A percentile compares a stretch with the other conserved stretches of the same genome.
phyloP scores from a whole-genome alignment of 2,113 vertebrate genomes.

The Crotalus horridus region DNA sequence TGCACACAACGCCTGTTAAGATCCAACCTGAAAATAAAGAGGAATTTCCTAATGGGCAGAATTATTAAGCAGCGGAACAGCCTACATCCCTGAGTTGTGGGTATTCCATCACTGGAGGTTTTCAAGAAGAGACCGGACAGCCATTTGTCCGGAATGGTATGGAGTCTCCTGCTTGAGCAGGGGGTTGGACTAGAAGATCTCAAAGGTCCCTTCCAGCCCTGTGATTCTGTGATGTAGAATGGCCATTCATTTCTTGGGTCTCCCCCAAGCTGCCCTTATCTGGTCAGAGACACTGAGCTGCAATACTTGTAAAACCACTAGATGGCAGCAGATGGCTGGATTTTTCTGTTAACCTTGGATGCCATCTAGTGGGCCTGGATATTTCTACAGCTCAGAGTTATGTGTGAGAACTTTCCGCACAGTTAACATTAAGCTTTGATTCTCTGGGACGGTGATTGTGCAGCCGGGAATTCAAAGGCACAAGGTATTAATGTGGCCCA shows the following conservation, averaged over 20 bases:
- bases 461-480: neutral
- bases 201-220: neutral
- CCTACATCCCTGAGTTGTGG: too few species aligned
- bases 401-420: neutral
- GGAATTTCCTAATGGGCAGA: neutral
- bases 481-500: neutral
- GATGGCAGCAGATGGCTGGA: neutral
- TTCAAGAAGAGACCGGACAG: too few species aligned
- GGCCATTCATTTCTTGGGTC: neutral
- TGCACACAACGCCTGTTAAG: neutral
- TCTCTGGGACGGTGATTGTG: neutral
- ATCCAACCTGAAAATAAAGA: neutral
- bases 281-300: neutral
- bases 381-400: neutral
- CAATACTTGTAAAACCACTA: neutral
- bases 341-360: neutral
- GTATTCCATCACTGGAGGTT: too few species aligned
- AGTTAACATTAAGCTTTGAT: neutral
- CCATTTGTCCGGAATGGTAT: too few species aligned
- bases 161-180: neutral
- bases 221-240: neutral
- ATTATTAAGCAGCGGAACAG: neutral
- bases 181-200: neutral
- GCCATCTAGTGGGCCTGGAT: neutral
- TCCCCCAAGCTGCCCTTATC: neutral